Conservation (phyloP, 2,797 vertebrate genomes). For the Squalus acanthias region DNA sequence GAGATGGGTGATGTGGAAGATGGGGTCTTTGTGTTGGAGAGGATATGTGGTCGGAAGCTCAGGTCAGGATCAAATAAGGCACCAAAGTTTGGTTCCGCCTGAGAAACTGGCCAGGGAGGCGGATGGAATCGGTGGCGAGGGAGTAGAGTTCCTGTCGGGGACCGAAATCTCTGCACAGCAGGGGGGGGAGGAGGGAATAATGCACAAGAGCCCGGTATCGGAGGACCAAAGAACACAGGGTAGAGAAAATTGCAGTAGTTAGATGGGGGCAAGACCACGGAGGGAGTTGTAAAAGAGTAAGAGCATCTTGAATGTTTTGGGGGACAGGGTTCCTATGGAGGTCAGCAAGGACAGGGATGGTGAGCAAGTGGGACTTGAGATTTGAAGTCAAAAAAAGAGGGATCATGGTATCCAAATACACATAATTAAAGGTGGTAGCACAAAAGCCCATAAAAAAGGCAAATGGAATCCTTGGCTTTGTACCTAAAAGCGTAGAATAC, state of each 20-base stretch:
- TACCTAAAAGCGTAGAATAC: not conserved
- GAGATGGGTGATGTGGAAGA: not conserved
- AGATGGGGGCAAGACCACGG: not conserved
- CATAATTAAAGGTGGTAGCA: not conserved
- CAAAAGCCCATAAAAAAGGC: not conserved
- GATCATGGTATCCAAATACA: not conserved
- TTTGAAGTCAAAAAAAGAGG: not conserved
- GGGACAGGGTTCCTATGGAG: not conserved
- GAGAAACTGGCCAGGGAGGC: too few relatives aligned
- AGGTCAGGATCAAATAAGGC: not conserved
- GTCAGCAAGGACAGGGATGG: not conserved
- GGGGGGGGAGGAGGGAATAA: not conserved
- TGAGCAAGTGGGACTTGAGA: not conserved
- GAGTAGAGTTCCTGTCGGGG: not conserved
- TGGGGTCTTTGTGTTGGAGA: not conserved
- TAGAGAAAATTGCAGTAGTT: not conserved
- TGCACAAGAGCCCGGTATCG: not conserved
- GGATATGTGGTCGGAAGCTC: not conserved
- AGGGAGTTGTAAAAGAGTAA: not conserved
- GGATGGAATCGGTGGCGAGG: too few relatives aligned
- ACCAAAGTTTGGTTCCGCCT: not conserved
- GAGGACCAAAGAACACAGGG: not conserved
- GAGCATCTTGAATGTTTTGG: not conserved
- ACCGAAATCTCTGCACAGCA: not conserved
- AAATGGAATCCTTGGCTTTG: not conserved